Percentiles rank a stretch among this genome's conserved stretches.
Evolutionary conservation across 2,797 vertebrate species (phyloP).

Genomic region (Centropyge bicolor): DNA sequence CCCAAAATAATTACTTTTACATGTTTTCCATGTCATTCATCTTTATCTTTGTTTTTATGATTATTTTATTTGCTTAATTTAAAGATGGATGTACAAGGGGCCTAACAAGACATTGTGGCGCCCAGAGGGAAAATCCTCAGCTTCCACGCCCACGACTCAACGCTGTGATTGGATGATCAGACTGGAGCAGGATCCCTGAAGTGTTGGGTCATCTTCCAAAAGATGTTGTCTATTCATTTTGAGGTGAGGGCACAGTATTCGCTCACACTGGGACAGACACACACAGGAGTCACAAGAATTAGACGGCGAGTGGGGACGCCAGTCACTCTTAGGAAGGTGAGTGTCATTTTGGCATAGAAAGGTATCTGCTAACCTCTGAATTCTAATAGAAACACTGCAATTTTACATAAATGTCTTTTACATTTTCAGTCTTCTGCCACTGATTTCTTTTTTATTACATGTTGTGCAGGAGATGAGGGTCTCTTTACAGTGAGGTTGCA

Average conservation of each 20-base stretch:
- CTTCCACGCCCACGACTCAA: constrained; percentile 48
- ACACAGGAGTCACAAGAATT: constrained; percentile 18
- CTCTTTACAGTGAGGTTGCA: constrained; percentile 6
- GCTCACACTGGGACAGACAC: constrained; percentile 22
- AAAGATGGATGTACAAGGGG: constrained; percentile 12
- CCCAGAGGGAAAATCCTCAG: constrained; percentile 57
- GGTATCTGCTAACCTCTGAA: background rate
- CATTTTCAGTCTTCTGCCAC: background rate
- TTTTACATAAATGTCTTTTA: background rate
- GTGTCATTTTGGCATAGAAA: constrained; percentile 28
- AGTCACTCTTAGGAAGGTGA: constrained; percentile 43
- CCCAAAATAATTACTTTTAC: background rate
- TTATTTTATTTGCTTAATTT: constrained; percentile 17
- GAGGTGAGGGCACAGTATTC: constrained; percentile 32
- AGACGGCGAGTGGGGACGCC: constrained; percentile 9
- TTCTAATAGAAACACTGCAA: background rate
- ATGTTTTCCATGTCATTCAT: background rate
- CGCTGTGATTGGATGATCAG: constrained; percentile 78
- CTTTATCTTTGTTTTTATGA: background rate
- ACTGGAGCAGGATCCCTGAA: constrained; percentile 64
- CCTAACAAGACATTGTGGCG: background rate
- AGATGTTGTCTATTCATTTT: constrained; percentile 58
- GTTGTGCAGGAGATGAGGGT: background rate
- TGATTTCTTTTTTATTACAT: constrained; percentile 1
- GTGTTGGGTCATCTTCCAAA: constrained; percentile 75